phyloP scores from a whole-genome alignment of 2,797 vertebrate genomes.

The Microcaecilia unicolor region DNA sequence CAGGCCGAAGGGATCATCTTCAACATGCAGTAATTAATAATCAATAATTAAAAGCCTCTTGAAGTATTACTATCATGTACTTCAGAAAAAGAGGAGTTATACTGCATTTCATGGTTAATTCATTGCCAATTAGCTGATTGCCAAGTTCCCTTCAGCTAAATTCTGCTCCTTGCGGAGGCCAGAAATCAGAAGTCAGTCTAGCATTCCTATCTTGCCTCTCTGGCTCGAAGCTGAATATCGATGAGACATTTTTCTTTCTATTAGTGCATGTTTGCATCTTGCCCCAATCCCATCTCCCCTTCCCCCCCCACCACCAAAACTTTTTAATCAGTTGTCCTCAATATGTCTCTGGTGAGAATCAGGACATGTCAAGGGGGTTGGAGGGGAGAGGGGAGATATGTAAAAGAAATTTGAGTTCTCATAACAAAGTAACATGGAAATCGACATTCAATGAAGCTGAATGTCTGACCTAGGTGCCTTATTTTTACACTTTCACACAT shows the following conservation, averaged over 20 bases:
- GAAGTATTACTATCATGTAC: slow-evolving; percentile 53
- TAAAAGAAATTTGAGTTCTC: too few relatives aligned
- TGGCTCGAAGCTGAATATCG: slow-evolving; percentile 79
- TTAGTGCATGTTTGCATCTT: slow-evolving; percentile 77
- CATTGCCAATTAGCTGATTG: slow-evolving; percentile 97
- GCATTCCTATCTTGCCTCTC: slow-evolving; percentile 94
- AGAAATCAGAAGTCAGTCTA: slow-evolving; percentile 86
- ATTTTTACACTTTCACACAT: too few relatives aligned
- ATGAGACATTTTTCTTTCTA: slow-evolving; percentile 90
- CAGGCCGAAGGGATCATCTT: slow-evolving; percentile 44
- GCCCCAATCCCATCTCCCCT: slow-evolving; percentile 36
- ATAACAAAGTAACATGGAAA: too few relatives aligned
- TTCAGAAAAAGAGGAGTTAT: slow-evolving; percentile 76
- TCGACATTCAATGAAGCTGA: too few relatives aligned
- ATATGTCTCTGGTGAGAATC: neutral
- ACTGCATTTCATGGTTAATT: slow-evolving; percentile 97
- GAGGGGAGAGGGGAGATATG: too few relatives aligned
- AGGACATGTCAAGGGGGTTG: too few relatives aligned
- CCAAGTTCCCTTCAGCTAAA: slow-evolving; percentile 93
- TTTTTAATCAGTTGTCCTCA: too few relatives aligned
- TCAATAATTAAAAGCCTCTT: slow-evolving; percentile 70
- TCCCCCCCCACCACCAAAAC: too few relatives aligned
- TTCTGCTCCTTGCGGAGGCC: slow-evolving; percentile 67
- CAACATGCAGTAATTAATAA: slow-evolving; percentile 57
- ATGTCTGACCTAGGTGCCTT: too few relatives aligned